Base-by-base conservation (phyloP, 30 jellyfish, hydroid and myxozoan genomes). In the Cassiopea xamachana region DNA sequence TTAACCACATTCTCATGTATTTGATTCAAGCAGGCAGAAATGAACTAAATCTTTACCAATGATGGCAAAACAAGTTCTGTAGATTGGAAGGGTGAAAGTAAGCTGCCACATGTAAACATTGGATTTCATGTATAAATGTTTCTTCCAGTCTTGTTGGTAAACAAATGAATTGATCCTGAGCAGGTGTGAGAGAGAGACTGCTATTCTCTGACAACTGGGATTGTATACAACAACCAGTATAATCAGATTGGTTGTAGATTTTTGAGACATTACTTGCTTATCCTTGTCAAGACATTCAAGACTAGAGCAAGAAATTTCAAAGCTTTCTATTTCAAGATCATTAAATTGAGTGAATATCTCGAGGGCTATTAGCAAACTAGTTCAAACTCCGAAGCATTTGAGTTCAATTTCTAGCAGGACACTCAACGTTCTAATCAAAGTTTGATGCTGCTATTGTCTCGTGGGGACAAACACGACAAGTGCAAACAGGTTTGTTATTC, bases 1-100 rank as follows among this genome's bases (percentile, higher is more conserved):
- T 55, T 64, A 58, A 84, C 92, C 92, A 71, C 92, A 73, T 43
- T 60, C 39, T 70, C 75, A 39, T 69, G 17, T n/a, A 58, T 84
- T 84, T 58, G 50, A 84, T 84, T 70, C 78, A 84, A 44, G 45
- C 7, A 17, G 77, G 73, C 70, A 82, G 84, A 73, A 46, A 69
- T 55, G 84, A 49, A 48, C 67, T 84, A 73, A 70, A 69, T 72
- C 92, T 61, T 48, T 45, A 4, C 80, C 70, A n/a, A 46, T 73
- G 13, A 27, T 7, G 18, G 90, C 74, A 73, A 45, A 59, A 82
- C 13, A 51, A 71, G 27, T 51, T 27, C 27, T 64, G 74, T 14
- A 79, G 74, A 48, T 79, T 48, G 72, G 51, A 17, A 79, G 50
- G 69, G 71, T 27, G 84, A 75, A 18, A 75, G 15, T 27, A 43